phyloP scores from a whole-genome alignment of 2,888 invertebrate species.

The Beris morrisii region DNA sequence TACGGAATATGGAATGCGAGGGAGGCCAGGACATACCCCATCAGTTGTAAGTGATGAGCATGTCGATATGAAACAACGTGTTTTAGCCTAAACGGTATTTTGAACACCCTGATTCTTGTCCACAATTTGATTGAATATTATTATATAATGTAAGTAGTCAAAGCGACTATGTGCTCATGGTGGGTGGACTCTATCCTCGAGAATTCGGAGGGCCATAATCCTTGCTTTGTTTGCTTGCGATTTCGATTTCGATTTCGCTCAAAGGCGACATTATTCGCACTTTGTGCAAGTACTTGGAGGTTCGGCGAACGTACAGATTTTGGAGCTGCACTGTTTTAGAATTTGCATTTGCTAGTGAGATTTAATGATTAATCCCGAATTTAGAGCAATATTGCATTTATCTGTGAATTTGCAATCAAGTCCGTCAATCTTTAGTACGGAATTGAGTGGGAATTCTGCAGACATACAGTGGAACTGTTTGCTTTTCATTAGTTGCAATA shows the following conservation, averaged over 20 bases:
- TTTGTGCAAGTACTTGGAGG: neutral
- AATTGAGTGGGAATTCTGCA: too few relatives aligned
- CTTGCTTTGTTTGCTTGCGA: constrained; percentile 18
- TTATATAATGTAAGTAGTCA: constrained; percentile 26
- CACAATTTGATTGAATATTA: constrained; percentile 39
- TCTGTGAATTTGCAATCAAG: too few relatives aligned
- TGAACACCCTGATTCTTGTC: constrained; percentile 32
- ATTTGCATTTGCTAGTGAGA: too few relatives aligned
- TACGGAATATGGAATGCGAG: neutral
- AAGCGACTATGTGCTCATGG: constrained; percentile 1
- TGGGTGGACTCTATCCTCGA: neutral
- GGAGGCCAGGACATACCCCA: neutral
- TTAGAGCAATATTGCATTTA: too few relatives aligned
- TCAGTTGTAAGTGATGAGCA: constrained; percentile 11
- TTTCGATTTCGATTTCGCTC: constrained; percentile 4
- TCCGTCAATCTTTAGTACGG: too few relatives aligned
- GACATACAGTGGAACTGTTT: too few relatives aligned
- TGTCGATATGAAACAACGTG: constrained; percentile 20
- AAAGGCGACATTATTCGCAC: constrained; percentile 14
- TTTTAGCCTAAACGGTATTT: constrained; percentile 13
- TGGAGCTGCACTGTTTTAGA: neutral
- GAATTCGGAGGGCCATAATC: constrained; percentile 13
- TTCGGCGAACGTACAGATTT: neutral
- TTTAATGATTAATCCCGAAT: too few relatives aligned
- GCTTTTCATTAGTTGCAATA: too few relatives aligned